Conservation (phyloP, 1,140 invertebrate genomes). For the Nylanderia fulva region DNA sequence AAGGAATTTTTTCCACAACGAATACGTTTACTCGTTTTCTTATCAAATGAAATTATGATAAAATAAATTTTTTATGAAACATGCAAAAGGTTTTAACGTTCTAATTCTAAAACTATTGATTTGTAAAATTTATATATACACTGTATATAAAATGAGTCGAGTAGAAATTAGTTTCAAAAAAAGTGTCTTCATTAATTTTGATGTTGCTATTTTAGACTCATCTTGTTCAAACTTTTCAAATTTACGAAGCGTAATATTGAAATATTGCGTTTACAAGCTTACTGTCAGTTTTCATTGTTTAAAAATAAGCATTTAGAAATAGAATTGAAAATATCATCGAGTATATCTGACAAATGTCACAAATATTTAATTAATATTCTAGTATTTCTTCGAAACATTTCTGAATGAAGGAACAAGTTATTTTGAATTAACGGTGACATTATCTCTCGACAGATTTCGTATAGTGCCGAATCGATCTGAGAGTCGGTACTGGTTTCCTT, state of each 20-base stretch:
- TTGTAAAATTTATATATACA: too few species aligned
- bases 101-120: not conserved
- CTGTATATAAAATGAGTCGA: too few species aligned
- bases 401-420: not conserved
- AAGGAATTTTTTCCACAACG: not conserved
- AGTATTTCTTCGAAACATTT: not conserved
- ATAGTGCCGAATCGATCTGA: not conserved
- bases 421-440: not conserved
- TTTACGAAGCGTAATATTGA: not conserved
- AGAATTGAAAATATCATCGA: not conserved
- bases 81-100: not conserved
- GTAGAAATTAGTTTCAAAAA: not conserved
- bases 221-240: not conserved
- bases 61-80: not conserved
- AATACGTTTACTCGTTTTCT: not conserved
- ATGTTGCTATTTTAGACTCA: not conserved
- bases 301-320: not conserved
- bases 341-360: not conserved
- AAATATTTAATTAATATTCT: too few species aligned
- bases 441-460: not conserved
- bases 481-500: slow-evolving; percentile 41
- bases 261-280: not conserved
- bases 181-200: not conserved
- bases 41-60: slow-evolving; percentile 7
- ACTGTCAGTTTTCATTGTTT: not conserved